phyloP scores from a whole-genome alignment of 2,113 vertebrate genomes.

The Callochromis pleurospilus region DNA sequence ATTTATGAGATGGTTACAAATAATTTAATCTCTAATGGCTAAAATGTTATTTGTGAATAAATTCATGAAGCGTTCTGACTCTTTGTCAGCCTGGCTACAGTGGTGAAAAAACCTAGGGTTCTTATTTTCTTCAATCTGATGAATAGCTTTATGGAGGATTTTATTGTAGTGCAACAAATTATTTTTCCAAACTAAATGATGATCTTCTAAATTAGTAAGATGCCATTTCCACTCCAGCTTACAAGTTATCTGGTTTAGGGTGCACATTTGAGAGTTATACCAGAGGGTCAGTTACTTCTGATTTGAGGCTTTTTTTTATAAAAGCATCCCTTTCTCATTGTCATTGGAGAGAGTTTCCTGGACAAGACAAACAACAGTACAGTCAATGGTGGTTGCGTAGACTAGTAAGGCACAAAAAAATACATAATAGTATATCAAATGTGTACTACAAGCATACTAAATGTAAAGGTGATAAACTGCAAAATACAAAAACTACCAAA shows the following conservation, averaged over 20 bases:
- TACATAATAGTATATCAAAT: background rate
- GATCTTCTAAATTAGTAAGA: background rate
- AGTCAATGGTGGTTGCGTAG: background rate
- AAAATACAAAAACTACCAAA: background rate
- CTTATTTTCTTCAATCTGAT: background rate
- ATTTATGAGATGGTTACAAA: background rate
- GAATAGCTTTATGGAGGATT: background rate
- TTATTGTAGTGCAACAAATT: background rate
- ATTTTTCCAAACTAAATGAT: background rate
- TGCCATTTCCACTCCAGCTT: background rate
- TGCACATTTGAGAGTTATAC: background rate
- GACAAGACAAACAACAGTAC: background rate
- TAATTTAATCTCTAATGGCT: background rate
- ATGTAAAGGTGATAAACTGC: background rate
- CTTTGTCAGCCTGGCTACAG: background rate
- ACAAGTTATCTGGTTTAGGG: background rate
- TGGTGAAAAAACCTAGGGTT: background rate
- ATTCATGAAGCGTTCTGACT: background rate
- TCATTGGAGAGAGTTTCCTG: background rate
- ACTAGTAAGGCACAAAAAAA: background rate
- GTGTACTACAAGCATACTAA: background rate
- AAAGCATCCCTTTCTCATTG: background rate
- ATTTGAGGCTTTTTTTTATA: background rate
- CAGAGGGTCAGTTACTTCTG: background rate
- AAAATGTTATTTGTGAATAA: no score